Evolutionary conservation across 2,113 vertebrate genomes (phyloP), one percentile per base, ranked within the genome.

Genomic region (Boleophthalmus pectinirostris): DNA sequence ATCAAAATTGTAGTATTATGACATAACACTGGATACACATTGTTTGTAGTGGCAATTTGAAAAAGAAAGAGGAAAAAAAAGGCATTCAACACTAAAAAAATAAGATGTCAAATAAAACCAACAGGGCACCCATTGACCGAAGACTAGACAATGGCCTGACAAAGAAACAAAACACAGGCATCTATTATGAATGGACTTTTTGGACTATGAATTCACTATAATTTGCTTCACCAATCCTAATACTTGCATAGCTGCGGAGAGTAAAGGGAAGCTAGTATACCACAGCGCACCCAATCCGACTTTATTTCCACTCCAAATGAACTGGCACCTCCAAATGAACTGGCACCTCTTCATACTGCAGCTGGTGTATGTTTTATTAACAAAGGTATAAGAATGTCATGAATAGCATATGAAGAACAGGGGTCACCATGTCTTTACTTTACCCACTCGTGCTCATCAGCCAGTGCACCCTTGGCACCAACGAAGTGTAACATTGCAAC

Each of bases 301-400:
- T 23, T 2, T 10, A 38, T 23, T 61, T 74, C 66, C 51, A 21
- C 57, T 75, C 49, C 16, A 61, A 43, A 76, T 76, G 78, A 75
- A 33, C 67, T 54, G 78, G 47, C 45, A 61, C 24, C 33, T 45
- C 75, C n/a, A n/a, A n/a, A n/a, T n/a, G 51, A 72, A 56, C 13
- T 68, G 33, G 80, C 79, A 38, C 38, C n/a, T 54, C 67, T 92
- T 92, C 90, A 91, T 90, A 88, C 88, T 89, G 80, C 84, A 84
- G 84, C 80, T 70, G 73, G 57, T 83, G 72, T 49, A 93, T 94
- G 87, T 92, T 93, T 93, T 91, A 93, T 93, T 93, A 91, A 93
- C 78, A 86, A 83, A 87, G 89, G 78, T 77, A 43, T 10, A 63
- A 75, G 70, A 81, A 79, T 72, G 81, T 2, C 12, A 56, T 78